These are phyloP conservation scores for Caenorhabditis brenneri DNA, from an alignment of 1,140 invertebrate genomes.

Conservation along the genomic window DNA sequence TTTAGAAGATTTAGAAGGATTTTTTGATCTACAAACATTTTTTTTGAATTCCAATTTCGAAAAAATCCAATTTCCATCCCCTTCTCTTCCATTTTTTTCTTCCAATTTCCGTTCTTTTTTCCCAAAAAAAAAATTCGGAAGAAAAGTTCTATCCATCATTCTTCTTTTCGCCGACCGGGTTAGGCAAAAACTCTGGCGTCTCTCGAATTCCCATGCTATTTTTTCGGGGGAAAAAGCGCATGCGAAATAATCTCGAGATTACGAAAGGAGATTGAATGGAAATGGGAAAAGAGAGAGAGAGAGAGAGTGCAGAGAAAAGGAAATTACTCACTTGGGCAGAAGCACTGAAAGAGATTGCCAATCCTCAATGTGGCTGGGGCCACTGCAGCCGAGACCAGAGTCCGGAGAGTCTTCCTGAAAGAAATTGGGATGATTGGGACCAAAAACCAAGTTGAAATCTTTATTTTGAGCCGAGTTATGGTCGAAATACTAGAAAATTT, in stretches of 20 bases:
- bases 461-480: too few relatives aligned
- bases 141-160: neutral
- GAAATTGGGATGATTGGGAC: neutral
- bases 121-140: neutral
- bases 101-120: neutral
- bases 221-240: neutral
- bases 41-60: neutral
- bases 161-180: neutral
- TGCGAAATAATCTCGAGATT: neutral
- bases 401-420: slow-evolving; percentile 56
- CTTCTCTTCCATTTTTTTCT: neutral
- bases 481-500: too few relatives aligned
- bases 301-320: too few relatives aligned
- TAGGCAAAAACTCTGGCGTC: neutral
- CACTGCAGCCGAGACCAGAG: slow-evolving; percentile 66
- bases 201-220: neutral
- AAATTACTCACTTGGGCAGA: slow-evolving; percentile 68
- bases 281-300: too few relatives aligned
- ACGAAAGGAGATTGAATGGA: neutral
- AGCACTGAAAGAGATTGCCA: slow-evolving; percentile 68
- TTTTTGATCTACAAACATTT: too few relatives aligned
- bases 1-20: too few relatives aligned
- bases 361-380: slow-evolving; percentile 68
- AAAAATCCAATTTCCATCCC: neutral
- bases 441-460: slow-evolving; percentile 53